Base-by-base conservation (phyloP, 2,797 vertebrate genomes). In the Apogon hyalosoma region DNA sequence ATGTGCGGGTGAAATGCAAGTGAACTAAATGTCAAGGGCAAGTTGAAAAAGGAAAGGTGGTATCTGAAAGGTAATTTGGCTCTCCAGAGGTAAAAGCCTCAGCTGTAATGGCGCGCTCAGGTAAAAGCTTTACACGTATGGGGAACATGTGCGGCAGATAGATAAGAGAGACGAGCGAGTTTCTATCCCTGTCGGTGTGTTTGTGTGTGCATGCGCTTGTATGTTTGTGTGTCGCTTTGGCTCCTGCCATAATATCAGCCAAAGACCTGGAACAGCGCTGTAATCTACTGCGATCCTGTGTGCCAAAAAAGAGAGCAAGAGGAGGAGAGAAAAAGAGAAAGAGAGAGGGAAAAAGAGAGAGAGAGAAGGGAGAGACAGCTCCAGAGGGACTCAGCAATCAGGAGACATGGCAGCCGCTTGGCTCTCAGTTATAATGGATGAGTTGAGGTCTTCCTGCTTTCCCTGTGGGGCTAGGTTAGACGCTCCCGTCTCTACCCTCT, bases 91-190 rank as follows among this genome's bases (percentile, higher is more conserved):
- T 90, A 90, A 88, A 92, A 91, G 86, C 84, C 79, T 87, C 80
- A 65, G 73, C 82, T 88, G 81, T 89, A 89, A 88, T 89, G 80
- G 85, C 75, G 69, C 50, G 73, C 85, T 78, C 90, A 91, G 90
- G 90, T 92, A 91, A 88, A 89, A 90, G 88, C 90, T 87, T 85
- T 87, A 88, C 89, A 92, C 87, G 61, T 90, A 87, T 85, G 86
- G 83, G 86, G 71, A 90, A 91, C 92, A 93, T 93, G 92, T 94
- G 93, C 90, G 56, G 84, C 75, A 76, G 84, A 84, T 79, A 93
- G 93, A 94, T 94, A 94, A 93, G 89, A 83, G 67, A 73, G 75
- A 68, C 40, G 76, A 77, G 75, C 61, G 52, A 82, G 73, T 84
- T 87, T 36, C 78, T 76, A 71, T 63, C 76, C 63, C 52, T 67